Evolutionary conservation across 1,140 invertebrate genomes (phyloP).

Genomic region (Trichonephila clavata): DNA sequence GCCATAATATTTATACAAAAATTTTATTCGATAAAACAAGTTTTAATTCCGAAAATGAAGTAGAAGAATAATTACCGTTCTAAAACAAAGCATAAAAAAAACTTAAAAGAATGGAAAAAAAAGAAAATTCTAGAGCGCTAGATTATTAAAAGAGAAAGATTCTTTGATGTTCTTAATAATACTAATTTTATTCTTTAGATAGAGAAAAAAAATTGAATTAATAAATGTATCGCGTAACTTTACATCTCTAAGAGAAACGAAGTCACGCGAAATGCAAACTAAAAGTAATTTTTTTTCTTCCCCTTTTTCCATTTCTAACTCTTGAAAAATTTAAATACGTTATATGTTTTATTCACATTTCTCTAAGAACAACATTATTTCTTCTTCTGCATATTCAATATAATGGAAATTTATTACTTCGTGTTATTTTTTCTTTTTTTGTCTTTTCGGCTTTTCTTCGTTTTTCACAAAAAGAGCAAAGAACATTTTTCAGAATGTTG

Average conservation of each 20-base stretch:
- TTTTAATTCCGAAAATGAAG: background rate
- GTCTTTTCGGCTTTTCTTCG: background rate
- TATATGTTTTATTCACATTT: conserved; percentile 4
- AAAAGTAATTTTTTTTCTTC: background rate
- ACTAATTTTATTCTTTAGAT: background rate
- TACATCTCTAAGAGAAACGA: background rate
- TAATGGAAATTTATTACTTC: conserved; percentile 18
- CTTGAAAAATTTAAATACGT: too few relatives aligned
- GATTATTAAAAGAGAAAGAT: background rate
- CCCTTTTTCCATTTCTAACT: background rate
- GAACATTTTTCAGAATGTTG: background rate
- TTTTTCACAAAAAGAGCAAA: background rate
- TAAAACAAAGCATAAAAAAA: background rate
- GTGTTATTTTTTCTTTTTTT: background rate
- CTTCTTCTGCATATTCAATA: background rate
- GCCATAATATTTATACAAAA: too few relatives aligned
- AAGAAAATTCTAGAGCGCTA: background rate
- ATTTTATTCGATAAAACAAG: background rate
- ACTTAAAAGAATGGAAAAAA: background rate
- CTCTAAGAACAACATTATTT: background rate
- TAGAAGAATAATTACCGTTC: too few relatives aligned
- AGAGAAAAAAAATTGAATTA: background rate
- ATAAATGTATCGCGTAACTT: background rate
- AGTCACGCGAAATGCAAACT: background rate
- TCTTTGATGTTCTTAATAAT: background rate